Evolutionary conservation across 2,888 invertebrate species (phyloP), one percentile per base, ranked within the genome.

Genomic region (Seira musarum): DNA sequence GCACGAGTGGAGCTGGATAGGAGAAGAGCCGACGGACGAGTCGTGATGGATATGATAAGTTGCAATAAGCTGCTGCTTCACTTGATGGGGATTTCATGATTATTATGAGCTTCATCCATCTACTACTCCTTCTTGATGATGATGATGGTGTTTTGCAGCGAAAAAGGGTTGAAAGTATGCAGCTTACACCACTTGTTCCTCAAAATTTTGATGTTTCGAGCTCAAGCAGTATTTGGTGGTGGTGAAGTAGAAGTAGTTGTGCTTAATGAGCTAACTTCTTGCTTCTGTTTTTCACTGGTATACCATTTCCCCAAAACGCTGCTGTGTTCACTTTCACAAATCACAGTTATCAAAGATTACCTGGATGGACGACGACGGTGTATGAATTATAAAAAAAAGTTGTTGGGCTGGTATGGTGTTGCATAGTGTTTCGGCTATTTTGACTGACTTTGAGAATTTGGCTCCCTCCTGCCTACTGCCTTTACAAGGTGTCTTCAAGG

Each of bases 1-100:
- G 78, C 78, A 79, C 78, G 78, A 79, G 78, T 79, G 68, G 60
- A 79, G 69, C 76, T 70, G 78, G 49, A 65, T 57, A 35, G 40
- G 68, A 40, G 40, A n/a, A 40, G 40, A 78, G 71, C 71, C 70
- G 70, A 79, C 72, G 40, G 40, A 40, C 40, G 40, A 40, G 68
- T 65, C 70, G 71, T 72, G 78, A 79, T 79, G 78, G 40, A 79
- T 79, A 71, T 79, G 77, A 79, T 72, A 79, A 79, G 78, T 79
- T 79, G 72, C 72, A 79, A 79, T 79, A 72, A 79, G 63, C 61
- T 53, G 72, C 72, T 67, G 24, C 17, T 68, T 68, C 40, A 72
- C 78, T 65, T 79, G 77, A 78, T 66, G 78, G 72, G 78, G 53
- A 22, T 66, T 76, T 69, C 73, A 73, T 73, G 73, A 66, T 73